These are phyloP conservation scores for Drosophila subpulchrella DNA, from an alignment of 1,140 invertebrate species.

Conservation along the genomic window DNA sequence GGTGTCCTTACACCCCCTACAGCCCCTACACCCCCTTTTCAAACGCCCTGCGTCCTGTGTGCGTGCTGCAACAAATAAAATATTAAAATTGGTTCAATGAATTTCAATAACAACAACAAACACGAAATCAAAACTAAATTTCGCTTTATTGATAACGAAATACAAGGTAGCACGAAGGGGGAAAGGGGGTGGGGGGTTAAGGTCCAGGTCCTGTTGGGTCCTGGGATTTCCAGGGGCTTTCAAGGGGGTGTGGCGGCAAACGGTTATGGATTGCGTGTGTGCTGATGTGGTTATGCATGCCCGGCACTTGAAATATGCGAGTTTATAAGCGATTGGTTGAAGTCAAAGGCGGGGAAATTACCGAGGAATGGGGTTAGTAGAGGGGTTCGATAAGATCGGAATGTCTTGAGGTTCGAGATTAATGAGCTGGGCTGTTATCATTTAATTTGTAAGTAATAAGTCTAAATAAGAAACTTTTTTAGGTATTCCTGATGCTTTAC, in stretches of 20 bases:
- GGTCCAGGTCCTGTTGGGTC: not conserved
- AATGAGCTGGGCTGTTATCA: not conserved
- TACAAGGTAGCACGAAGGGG: constrained; percentile 63
- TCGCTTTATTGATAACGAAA: constrained; percentile 82
- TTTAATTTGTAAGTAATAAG: not conserved
- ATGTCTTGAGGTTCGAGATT: not conserved
- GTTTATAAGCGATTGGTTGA: constrained; percentile 50
- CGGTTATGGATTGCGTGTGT: constrained; percentile 40
- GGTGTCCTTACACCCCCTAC: constrained; percentile 32
- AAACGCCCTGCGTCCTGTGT: constrained; percentile 54
- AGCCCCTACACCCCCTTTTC: too few species aligned
- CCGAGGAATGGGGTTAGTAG: not conserved
- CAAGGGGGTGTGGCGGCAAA: not conserved
- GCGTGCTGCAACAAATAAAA: constrained; percentile 82
- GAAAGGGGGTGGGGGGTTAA: not conserved
- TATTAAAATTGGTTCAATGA: constrained; percentile 84
- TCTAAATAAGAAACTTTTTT: not conserved
- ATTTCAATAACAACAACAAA: constrained; percentile 83
- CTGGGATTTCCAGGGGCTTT: not conserved
- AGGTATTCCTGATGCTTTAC: not conserved
- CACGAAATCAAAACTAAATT: constrained; percentile 83
- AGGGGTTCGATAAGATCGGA: not conserved
- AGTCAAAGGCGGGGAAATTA: constrained; percentile 15
- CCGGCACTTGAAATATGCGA: constrained; percentile 71
- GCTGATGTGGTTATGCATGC: constrained; percentile 69